A percentile compares a stretch with the other conserved stretches of the same genome.
These are phyloP conservation scores for Sylvietta virens DNA, from an alignment of 2,113 vertebrate genomes.

Conservation along the genomic window DNA sequence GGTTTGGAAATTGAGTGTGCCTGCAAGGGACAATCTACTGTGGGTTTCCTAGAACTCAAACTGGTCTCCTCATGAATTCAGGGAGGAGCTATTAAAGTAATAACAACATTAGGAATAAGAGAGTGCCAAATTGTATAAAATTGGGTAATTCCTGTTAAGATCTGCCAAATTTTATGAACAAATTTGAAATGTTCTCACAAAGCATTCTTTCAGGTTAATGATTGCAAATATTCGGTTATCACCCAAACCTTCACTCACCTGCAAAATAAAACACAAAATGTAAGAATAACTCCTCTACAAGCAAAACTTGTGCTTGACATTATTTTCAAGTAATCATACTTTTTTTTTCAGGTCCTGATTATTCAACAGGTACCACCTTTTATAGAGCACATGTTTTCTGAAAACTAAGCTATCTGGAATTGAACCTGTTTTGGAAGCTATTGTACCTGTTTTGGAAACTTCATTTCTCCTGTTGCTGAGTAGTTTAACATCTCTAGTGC, in stretches of 20 bases:
- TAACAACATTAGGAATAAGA: background rate
- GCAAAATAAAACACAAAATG: background rate
- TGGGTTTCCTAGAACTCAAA: background rate
- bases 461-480: background rate
- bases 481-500: background rate
- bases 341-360: background rate
- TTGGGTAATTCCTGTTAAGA: background rate
- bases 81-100: background rate
- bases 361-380: background rate
- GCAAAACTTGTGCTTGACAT: background rate
- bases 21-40: background rate
- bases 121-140: background rate
- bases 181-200: background rate
- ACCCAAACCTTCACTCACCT: background rate
- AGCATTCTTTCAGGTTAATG: background rate
- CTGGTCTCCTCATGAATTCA: background rate
- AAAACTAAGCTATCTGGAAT: background rate
- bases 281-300: background rate
- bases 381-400: background rate
- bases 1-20: background rate
- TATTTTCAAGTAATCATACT: background rate
- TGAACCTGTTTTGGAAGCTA: background rate
- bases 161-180: background rate
- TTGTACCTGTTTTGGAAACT: too few species aligned
- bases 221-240: background rate